Percentiles rank a stretch among this genome's conserved stretches.
These are phyloP conservation scores for Drosophila mauritiana DNA, from an alignment of 1,140 invertebrate genomes.

Conservation along the genomic window DNA sequence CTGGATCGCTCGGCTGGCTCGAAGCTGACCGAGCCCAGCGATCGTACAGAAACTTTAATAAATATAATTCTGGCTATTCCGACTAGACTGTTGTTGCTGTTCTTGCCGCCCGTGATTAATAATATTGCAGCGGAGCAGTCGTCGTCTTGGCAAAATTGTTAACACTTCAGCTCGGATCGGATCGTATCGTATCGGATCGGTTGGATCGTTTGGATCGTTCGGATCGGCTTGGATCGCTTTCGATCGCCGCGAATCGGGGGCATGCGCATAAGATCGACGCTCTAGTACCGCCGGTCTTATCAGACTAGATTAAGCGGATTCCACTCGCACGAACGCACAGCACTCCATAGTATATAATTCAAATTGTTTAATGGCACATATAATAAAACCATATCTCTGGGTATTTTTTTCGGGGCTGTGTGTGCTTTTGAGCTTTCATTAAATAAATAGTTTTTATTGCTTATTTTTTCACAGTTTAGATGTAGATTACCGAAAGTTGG, in stretches of 20 bases:
- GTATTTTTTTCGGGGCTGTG: conserved; percentile 23
- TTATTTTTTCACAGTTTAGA: conserved; percentile 27
- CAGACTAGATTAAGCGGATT: conserved; percentile 60
- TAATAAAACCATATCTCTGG: conserved; percentile 37
- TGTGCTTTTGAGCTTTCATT: conserved; percentile 46
- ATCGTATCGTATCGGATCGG: conserved; percentile 36
- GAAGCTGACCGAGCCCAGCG: conserved; percentile 28
- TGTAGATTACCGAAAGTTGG: conserved; percentile 31
- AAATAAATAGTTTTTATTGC: conserved; percentile 52
- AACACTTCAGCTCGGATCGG: conserved; percentile 61
- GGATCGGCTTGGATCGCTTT: conserved; percentile 45
- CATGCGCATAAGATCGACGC: conserved; percentile 46
- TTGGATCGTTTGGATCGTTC: not conserved
- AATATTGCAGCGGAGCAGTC: conserved; percentile 45
- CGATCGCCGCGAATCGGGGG: conserved; percentile 36
- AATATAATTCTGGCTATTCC: conserved; percentile 66
- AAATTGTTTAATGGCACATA: conserved; percentile 69
- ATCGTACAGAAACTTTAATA: conserved; percentile 74
- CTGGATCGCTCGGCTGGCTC: conserved; percentile 49
- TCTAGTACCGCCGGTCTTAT: conserved; percentile 44
- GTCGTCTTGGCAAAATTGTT: conserved; percentile 78
- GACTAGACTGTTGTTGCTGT: conserved; percentile 15
- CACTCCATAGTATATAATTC: conserved; percentile 17
- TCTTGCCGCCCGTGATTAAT: conserved; percentile 8
- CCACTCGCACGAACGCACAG: conserved; percentile 2